Evolutionary conservation across 2,113 vertebrate species (phyloP), one percentile per base, ranked within the genome.

Genomic region (Macrotis lagotis): DNA sequence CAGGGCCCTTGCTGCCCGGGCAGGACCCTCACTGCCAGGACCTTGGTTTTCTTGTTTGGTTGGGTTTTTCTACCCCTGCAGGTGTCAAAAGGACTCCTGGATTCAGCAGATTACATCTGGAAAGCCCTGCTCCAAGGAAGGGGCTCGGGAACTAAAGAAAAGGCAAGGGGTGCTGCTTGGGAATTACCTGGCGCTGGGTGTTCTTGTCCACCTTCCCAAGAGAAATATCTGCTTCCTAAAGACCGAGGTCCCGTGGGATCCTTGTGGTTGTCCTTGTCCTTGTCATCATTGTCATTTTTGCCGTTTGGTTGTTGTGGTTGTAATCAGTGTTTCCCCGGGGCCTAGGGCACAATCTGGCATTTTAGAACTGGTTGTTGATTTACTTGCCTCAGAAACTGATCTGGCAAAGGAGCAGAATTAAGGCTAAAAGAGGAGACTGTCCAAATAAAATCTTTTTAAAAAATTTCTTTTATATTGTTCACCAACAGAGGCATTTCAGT

Each of bases 81-180:
- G 25, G 49, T 89, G 48, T 89, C 25, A 28, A 90, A 95, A 93
- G 47, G 25, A 83, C 53, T 94, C 90, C 47, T 52, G 95, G 91
- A 47, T 3, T 53, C 52, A 52, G 6, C 90, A 12, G 31, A 49
- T 44, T 50, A 93, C 88, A 89, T 3, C 0, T 92, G 31, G 22
- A 52, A 31, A 91, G 49, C 0, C 11, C 51, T 0, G 9, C 94
- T 25, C 92, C 55, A 0, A 53, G 88, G 92, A 3, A 11, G 37
- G 5, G 83, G 93, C 50, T 94, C 25, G n/a, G 49, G 3, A 90
- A 12, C 2, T 24, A 50, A 50, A 94, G 3, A 92, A 25, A 9
- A 97, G 88, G 89, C 25, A 94, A 49, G 83, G 47, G 31, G 44
- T 1, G 3, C 24, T 53, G 59, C 12, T 59, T 31, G 31, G 55